Conservation (phyloP, 2,888 invertebrate genomes). For the Mongoloraphidia duomilia region DNA sequence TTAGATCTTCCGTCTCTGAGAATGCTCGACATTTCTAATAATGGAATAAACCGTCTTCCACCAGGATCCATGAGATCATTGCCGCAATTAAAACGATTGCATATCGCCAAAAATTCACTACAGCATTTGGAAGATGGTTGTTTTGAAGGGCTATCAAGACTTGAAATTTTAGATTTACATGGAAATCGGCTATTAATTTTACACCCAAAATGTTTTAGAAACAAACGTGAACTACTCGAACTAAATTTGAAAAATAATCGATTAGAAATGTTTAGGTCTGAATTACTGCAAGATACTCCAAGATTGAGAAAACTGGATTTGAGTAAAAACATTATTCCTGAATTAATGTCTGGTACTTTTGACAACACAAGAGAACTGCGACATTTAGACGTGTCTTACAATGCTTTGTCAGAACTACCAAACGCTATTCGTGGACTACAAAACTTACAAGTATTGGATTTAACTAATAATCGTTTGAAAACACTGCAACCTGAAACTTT, state of each 20-base stretch:
- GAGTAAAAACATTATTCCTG: constrained; percentile 59
- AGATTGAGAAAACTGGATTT: constrained; percentile 53
- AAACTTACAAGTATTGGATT: constrained; percentile 55
- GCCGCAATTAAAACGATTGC: constrained; percentile 50
- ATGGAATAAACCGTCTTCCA: constrained; percentile 55
- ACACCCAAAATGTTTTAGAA: constrained; percentile 48
- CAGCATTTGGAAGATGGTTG: constrained; percentile 51
- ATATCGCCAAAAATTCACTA: constrained; percentile 58
- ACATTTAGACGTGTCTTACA: constrained; percentile 63
- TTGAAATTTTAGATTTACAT: constrained; percentile 61
- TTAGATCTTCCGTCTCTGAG: constrained; percentile 57
- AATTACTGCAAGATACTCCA: constrained; percentile 49
- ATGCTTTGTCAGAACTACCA: constrained; percentile 58
- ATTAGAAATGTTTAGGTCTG: constrained; percentile 52
- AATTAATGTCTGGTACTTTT: constrained; percentile 47
- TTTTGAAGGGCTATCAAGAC: constrained; percentile 50
- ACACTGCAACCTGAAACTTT: constrained; percentile 53
- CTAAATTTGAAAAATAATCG: constrained; percentile 65
- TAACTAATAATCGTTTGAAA: constrained; percentile 63
- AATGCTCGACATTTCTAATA: constrained; percentile 59
- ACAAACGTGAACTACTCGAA: constrained; percentile 47
- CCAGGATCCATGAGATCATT: constrained; percentile 49
- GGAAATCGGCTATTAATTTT: constrained; percentile 57
- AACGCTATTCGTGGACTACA: constrained; percentile 51
- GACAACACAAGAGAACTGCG: constrained; percentile 51